Percentiles rank a stretch among this genome's conserved stretches.
Conservation (phyloP, 2,797 vertebrate genomes). For the Orientallactaga sibirica region DNA sequence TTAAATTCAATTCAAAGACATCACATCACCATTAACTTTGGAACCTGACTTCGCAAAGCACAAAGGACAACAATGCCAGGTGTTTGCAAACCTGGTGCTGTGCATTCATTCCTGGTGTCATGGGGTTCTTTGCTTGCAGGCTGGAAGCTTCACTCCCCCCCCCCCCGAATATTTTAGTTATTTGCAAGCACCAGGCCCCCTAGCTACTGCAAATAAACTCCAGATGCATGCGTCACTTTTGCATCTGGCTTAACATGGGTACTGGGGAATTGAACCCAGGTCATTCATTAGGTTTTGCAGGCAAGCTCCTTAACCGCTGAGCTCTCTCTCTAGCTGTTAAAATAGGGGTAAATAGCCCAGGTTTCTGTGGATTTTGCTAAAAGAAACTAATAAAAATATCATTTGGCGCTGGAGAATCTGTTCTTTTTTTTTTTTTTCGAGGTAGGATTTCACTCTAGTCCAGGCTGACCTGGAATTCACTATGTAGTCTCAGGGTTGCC, state of each 20-base stretch:
- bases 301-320: no score
- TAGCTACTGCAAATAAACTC: no score
- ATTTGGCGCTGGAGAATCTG: background rate
- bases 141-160: background rate
- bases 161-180: no score
- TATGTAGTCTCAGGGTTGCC: no score
- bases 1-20: slow-evolving; percentile 22
- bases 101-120: background rate
- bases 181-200: no score
- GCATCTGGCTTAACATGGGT: no score
- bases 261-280: no score
- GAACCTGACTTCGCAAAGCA: background rate
- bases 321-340: background rate
- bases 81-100: background rate
- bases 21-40: slow-evolving; percentile 13
- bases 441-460: no score
- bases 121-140: background rate
- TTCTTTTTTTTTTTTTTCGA: no score
- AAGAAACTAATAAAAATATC: slow-evolving; percentile 25
- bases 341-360: background rate
- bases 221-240: no score
- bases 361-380: background rate
- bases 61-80: background rate
- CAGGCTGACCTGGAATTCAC: no score
- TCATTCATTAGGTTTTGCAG: no score